Evolutionary conservation across 2,888 invertebrate genomes (phyloP).

Genomic region (Drosophila pegasa): DNA sequence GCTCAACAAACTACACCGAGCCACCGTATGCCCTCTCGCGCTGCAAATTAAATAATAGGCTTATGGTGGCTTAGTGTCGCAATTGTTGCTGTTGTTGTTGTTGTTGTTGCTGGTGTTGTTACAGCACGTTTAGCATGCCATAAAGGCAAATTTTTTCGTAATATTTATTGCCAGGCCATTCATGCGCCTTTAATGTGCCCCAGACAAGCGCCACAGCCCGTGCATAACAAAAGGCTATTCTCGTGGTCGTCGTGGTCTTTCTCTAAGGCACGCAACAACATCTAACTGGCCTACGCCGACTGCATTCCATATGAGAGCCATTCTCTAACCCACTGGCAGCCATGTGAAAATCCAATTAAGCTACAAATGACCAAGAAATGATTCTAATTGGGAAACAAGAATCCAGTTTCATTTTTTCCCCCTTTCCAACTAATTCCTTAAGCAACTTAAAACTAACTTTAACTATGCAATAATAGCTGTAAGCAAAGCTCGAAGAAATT

Average conservation of each 20-base stretch:
- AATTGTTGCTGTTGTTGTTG: constrained; percentile 51
- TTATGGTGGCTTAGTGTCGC: constrained; percentile 77
- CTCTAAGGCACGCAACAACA: constrained; percentile 43
- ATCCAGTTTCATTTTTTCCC: background rate
- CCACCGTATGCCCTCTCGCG: background rate
- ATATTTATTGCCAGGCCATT: constrained; percentile 79
- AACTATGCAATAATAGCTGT: background rate
- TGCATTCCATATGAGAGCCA: constrained; percentile 71
- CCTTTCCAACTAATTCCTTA: background rate
- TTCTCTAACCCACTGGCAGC: constrained; percentile 36
- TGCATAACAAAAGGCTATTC: constrained; percentile 74
- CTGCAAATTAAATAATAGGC: constrained; percentile 78
- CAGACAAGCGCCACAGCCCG: constrained; percentile 77
- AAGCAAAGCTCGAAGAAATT: background rate
- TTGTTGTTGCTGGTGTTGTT: constrained; percentile 27
- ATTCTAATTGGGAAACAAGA: constrained; percentile 27
- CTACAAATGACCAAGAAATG: constrained; percentile 46
- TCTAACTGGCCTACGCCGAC: constrained; percentile 74
- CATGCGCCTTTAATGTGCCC: constrained; percentile 80
- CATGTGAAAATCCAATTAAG: constrained; percentile 58
- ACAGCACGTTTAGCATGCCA: constrained; percentile 74
- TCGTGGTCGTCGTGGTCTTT: constrained; percentile 32
- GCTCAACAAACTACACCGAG: constrained; percentile 37
- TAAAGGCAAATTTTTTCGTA: constrained; percentile 75
- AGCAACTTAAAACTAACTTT: background rate